These are phyloP conservation scores for Pseudomyrmex gracilis DNA, from an alignment of 1,140 invertebrate species.

Conservation along the genomic window DNA sequence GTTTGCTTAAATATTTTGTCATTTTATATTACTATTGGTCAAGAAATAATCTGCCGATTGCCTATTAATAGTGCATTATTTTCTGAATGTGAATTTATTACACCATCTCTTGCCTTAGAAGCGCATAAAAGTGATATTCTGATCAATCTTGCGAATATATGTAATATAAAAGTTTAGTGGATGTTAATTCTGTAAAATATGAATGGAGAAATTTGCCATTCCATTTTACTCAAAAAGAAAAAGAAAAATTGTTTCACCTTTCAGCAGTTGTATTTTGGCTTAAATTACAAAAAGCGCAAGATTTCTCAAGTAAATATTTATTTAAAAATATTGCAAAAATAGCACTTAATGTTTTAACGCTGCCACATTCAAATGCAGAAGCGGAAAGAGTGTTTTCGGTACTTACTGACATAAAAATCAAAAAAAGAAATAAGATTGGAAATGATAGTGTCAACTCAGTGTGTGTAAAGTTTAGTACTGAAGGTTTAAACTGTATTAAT, in stretches of 20 bases:
- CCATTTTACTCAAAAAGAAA: neutral
- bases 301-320: neutral
- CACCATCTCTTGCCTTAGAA: neutral
- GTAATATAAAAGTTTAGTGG: conserved; percentile 2
- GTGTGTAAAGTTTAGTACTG: neutral
- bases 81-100: conserved; percentile 2
- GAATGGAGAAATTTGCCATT: conserved; percentile 8
- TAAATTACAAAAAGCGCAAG: neutral
- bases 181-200: neutral
- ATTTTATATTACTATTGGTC: neutral
- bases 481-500: neutral
- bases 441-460: neutral
- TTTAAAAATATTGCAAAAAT: neutral
- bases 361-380: too few relatives aligned
- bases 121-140: conserved; percentile 8
- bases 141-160: neutral
- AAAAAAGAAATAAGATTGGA: conserved; percentile 2
- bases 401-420: neutral
- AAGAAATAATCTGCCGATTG: neutral
- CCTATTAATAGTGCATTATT: conserved; percentile 1
- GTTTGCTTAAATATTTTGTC: neutral
- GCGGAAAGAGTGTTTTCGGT: neutral
- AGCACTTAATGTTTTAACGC: neutral
- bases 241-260: neutral
- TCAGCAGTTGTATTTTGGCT: neutral